Conservation (phyloP, 2,888 invertebrate genomes). For the Cylindroiulus punctatus region DNA sequence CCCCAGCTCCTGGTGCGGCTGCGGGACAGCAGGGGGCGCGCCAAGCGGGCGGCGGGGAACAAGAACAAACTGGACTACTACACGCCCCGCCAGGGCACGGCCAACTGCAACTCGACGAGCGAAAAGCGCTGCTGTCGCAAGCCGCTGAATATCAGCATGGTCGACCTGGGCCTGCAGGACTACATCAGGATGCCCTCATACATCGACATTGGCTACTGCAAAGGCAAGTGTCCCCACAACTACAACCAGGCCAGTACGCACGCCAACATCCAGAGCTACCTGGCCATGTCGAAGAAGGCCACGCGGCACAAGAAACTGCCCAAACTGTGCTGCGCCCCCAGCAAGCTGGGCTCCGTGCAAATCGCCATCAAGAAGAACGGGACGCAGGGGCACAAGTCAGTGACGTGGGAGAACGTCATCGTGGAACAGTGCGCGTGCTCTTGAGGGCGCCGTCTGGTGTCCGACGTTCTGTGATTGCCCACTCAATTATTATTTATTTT, state of each 20-base stretch:
- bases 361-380: constrained; percentile 75
- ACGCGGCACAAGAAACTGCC: constrained; percentile 63
- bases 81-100: background rate
- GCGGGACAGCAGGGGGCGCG: background rate
- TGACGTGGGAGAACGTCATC: constrained; percentile 77
- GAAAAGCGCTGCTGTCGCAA: constrained; percentile 72
- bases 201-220: constrained; percentile 78
- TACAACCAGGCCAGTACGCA: constrained; percentile 78
- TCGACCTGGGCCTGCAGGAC: constrained; percentile 72
- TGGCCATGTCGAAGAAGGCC: constrained; percentile 69
- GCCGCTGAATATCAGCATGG: constrained; percentile 74
- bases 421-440: constrained; percentile 79
- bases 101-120: background rate
- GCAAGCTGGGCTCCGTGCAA: constrained; percentile 74
- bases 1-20: constrained; percentile 11
- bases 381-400: constrained; percentile 65
- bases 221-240: constrained; percentile 75
- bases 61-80: background rate
- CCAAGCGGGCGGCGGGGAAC: background rate
- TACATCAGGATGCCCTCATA: constrained; percentile 76
- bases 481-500: background rate
- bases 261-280: constrained; percentile 75
- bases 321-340: constrained; percentile 77
- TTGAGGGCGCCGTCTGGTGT: constrained; percentile 64
- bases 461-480: background rate